Conservation (phyloP, 2,113 vertebrate species). For the Bettongia penicillata region DNA sequence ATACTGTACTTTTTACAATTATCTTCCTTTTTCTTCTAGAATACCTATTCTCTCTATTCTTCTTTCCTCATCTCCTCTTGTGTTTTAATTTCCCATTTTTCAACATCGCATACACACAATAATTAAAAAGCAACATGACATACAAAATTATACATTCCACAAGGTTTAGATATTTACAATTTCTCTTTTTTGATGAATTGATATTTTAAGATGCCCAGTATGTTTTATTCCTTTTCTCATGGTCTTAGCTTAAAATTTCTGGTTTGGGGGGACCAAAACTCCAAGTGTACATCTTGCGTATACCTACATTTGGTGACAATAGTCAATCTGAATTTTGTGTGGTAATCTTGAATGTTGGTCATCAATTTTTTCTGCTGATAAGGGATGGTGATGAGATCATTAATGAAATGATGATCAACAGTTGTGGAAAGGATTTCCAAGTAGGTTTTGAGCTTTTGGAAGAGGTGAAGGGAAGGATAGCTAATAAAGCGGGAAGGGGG, state of each 20-base stretch:
- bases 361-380: background rate
- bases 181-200: background rate
- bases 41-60: background rate
- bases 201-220: background rate
- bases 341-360: background rate
- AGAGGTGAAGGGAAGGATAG: background rate
- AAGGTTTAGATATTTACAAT: background rate
- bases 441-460: background rate
- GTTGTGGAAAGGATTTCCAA: conserved; percentile 1
- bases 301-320: background rate
- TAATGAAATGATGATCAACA: background rate
- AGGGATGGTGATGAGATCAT: background rate
- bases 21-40: background rate
- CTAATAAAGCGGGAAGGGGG: background rate
- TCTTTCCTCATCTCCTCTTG: background rate
- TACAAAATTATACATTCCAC: background rate
- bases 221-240: background rate
- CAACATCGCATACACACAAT: background rate
- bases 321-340: background rate
- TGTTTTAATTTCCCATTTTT: background rate
- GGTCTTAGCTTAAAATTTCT: background rate
- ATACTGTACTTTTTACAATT: background rate
- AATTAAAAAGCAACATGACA: background rate
- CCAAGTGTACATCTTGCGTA: background rate
- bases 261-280: background rate